Conservation (phyloP, 2,888 invertebrate species). For the Stomorhina lunata region DNA sequence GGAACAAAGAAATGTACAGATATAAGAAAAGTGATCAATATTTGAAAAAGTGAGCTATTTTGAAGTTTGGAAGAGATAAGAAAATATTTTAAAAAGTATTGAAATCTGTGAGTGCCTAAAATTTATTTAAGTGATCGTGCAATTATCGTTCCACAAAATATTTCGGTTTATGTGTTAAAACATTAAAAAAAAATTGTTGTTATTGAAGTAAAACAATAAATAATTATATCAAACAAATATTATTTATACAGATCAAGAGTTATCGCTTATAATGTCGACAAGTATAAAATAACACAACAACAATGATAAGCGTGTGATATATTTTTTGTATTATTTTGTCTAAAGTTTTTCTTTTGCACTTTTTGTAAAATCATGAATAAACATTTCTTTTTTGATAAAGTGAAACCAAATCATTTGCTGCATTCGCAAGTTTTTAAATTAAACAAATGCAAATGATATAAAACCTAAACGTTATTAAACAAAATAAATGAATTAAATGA, state of each 20-base stretch:
- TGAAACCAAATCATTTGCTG: neutral
- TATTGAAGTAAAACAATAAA: neutral
- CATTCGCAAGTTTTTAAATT: neutral
- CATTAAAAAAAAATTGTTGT: neutral
- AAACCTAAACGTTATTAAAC: neutral
- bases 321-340: too few species aligned
- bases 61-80: too few species aligned
- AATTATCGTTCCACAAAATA: neutral
- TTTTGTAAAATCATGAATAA: neutral
- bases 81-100: too few species aligned
- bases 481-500: conserved; percentile 9
- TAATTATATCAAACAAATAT: neutral
- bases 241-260: neutral
- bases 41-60: too few species aligned
- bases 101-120: too few species aligned
- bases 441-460: too few species aligned
- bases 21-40: too few species aligned
- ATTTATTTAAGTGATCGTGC: neutral
- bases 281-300: neutral
- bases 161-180: neutral
- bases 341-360: neutral
- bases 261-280: neutral
- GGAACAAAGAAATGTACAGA: neutral
- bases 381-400: conserved; percentile 1
- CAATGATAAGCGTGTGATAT: neutral